Percentiles rank a stretch among this genome's conserved stretches.
These are phyloP conservation scores for Xanthorhoe designata DNA, from an alignment of 2,888 invertebrate genomes.

Conservation along the genomic window DNA sequence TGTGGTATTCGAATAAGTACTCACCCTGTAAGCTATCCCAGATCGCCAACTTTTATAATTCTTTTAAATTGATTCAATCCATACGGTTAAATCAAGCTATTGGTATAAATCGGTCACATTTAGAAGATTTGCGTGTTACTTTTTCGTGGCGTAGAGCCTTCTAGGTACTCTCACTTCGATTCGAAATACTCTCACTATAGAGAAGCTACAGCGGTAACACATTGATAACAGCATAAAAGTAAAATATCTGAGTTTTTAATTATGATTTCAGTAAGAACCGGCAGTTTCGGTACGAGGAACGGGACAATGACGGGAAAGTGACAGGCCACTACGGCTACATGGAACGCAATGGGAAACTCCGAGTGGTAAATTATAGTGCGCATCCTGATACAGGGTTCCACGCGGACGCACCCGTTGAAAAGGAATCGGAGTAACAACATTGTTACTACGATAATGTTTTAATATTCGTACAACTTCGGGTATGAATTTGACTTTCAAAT, in stretches of 20 bases:
- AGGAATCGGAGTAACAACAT: constrained; percentile 30
- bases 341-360: constrained; percentile 90
- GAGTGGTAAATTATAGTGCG: constrained; percentile 91
- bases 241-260: background rate
- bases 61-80: background rate
- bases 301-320: constrained; percentile 90
- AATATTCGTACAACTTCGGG: too few relatives aligned
- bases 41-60: background rate
- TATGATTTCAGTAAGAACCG: constrained; percentile 88
- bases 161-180: too few relatives aligned
- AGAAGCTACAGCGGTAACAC: too few relatives aligned
- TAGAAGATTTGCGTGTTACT: too few relatives aligned
- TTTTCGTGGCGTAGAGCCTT: too few relatives aligned
- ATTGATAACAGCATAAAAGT: too few relatives aligned
- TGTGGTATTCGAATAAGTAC: background rate
- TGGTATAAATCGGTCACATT: background rate
- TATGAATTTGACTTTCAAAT: too few relatives aligned
- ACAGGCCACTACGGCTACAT: constrained; percentile 93
- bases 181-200: too few relatives aligned
- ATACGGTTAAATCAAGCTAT: background rate
- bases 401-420: constrained; percentile 74
- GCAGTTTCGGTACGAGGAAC: constrained; percentile 92
- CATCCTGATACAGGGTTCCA: constrained; percentile 90
- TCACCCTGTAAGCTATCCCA: background rate
- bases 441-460: background rate